Evolutionary conservation across 2,113 vertebrate genomes (phyloP).

Genomic region (Lonchura striata): DNA sequence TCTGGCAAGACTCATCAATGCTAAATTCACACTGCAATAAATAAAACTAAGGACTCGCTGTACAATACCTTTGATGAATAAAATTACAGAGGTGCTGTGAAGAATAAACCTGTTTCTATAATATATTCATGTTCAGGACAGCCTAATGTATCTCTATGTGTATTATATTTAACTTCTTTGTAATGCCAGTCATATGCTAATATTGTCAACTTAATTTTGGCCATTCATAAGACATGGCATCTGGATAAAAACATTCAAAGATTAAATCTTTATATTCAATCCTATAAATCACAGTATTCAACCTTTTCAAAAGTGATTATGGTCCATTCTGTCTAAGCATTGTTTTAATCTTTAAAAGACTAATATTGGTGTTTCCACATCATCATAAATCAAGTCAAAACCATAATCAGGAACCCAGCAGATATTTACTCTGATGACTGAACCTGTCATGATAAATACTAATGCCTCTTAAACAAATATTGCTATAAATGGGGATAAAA

Average conservation of each 20-base stretch:
- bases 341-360: constrained; percentile 55
- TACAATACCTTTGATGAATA: not conserved
- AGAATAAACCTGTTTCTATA: not conserved
- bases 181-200: not conserved
- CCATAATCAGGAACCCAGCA: not conserved
- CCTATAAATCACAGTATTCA: constrained; percentile 52
- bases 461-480: not conserved
- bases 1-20: not conserved
- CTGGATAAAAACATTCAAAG: constrained; percentile 16
- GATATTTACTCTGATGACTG: constrained; percentile 21
- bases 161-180: not conserved
- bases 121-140: not conserved
- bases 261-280: constrained; percentile 36
- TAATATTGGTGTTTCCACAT: constrained; percentile 15
- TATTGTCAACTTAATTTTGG: constrained; percentile 15
- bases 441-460: constrained; percentile 24
- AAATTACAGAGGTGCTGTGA: not conserved
- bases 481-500: not conserved
- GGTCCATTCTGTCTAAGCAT: constrained; percentile 32
- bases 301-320: constrained; percentile 49
- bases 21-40: not conserved
- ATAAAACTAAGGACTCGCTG: not conserved
- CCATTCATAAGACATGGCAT: constrained; percentile 21
- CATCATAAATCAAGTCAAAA: constrained; percentile 48
- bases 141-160: not conserved